Percentiles rank a stretch among this genome's conserved stretches.
Evolutionary conservation across 2,888 invertebrate genomes (phyloP).

Genomic region (Clivina fossor): DNA sequence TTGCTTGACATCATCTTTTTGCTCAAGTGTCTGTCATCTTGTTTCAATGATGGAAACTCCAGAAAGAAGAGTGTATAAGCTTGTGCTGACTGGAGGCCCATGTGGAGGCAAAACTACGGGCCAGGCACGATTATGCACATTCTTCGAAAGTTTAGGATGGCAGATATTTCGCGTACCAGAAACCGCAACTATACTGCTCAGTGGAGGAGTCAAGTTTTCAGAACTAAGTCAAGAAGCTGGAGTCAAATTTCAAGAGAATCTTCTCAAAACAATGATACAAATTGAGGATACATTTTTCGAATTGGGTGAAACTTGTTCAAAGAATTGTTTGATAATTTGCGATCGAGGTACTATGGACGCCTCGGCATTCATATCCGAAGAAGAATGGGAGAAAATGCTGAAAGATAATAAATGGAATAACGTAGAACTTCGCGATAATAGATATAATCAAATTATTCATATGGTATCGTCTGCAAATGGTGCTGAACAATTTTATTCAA

Average conservation of each 20-base stretch:
- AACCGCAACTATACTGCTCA: conserved; percentile 95
- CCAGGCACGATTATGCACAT: conserved; percentile 90
- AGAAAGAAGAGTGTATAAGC: no score
- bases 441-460: conserved; percentile 96
- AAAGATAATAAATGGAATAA: conserved; percentile 83
- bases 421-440: conserved; percentile 87
- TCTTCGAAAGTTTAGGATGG: conserved; percentile 99
- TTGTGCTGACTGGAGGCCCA: conserved; percentile 69
- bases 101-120: conserved; percentile 99
- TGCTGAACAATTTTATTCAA: conserved; percentile 95
- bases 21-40: no score
- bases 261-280: conserved; percentile 94
- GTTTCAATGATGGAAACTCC: no score
- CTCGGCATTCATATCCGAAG: conserved; percentile 89
- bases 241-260: conserved; percentile 93
- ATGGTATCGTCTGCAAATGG: conserved; percentile 99
- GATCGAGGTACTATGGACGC: conserved; percentile 98
- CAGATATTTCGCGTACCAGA: conserved; percentile 99
- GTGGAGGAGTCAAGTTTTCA: conserved; percentile 96
- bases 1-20: no score
- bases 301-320: conserved; percentile 74
- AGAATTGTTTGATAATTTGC: conserved; percentile 96
- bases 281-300: conserved; percentile 95
- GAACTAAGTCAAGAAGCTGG: conserved; percentile 73
- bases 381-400: conserved; percentile 89